Base-by-base conservation (phyloP, 2,888 invertebrate genomes). In the Lymantria monacha region DNA sequence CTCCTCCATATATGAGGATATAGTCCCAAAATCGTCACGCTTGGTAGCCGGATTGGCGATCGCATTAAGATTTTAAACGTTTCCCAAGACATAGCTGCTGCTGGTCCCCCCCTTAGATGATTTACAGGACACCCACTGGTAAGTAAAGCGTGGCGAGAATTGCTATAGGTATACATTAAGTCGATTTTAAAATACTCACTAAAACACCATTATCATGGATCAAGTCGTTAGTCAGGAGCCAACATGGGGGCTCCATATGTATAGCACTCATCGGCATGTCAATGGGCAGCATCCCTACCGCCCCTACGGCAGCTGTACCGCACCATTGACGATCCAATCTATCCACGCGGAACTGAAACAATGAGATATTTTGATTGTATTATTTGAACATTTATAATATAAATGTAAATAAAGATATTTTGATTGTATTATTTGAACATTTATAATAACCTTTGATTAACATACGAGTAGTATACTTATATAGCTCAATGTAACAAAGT, bases 141-240 rank as follows among this genome's bases (percentile, higher is more conserved):
- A n/a, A n/a, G n/a, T n/a, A n/a, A n/a, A n/a, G n/a, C 22, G 22
- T 3, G 22, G 3, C 5, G 22, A 22, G 22, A 22, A 3, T 2
- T 3, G 22, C 22, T 22, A n/a, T n/a, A n/a, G n/a, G 22, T 22
- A 22, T 22, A 22, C 5, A 22, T 22, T 22, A 22, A 22, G 22
- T 22, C 5, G 22, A 22, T 22, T 3, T n/a, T 22, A 22, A 22
- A 22, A 22, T 53, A 76, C 87, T 85, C 74, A 96, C 96, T 82
- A 95, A 95, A 31, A 92, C 91, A 1, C 98, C 97, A 79, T 96
- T 96, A 53, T 95, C 93, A 64, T 95, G 96, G 48, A 98, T 93
- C 78, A 95, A 93, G 73, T 97, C 97, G 60, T 95, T 94, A 45
- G 96, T 95, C 46, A 98, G 93, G 14, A 97, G 91, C 95, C 97